phyloP scores from a whole-genome alignment of 2,797 vertebrate genomes.

The Pseudotriccus pelzelni region DNA sequence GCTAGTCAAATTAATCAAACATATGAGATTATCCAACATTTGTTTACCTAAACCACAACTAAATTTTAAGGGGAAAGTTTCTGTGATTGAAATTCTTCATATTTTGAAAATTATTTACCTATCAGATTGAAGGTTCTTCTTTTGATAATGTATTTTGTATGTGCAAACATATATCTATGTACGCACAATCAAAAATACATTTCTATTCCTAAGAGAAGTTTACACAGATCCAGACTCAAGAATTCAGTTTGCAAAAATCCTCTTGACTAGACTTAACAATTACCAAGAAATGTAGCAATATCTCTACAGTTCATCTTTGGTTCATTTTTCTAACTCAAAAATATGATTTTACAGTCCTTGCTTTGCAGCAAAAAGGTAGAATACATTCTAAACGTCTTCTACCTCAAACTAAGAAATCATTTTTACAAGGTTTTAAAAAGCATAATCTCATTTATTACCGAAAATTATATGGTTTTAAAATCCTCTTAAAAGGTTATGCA shows the following conservation, averaged over 20 bases:
- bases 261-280: not conserved
- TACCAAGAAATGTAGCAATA: not conserved
- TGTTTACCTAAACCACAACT: not conserved
- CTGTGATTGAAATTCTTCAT: not conserved
- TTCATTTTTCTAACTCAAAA: not conserved
- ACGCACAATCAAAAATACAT: not conserved
- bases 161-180: not conserved
- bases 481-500: not conserved
- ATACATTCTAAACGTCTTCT: not conserved
- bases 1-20: not conserved
- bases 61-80: not conserved
- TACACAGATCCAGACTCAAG: not conserved
- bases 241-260: not conserved
- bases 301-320: not conserved
- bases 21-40: not conserved
- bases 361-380: not conserved
- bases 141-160: not conserved
- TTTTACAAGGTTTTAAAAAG: not conserved
- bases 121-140: not conserved
- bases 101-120: not conserved
- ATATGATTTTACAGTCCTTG: not conserved
- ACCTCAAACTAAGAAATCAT: not conserved
- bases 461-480: not conserved
- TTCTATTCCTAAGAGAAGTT: not conserved
- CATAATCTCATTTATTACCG: not conserved